Evolutionary conservation across 2,888 invertebrate species (phyloP).

Genomic region (Idaea biselata): DNA sequence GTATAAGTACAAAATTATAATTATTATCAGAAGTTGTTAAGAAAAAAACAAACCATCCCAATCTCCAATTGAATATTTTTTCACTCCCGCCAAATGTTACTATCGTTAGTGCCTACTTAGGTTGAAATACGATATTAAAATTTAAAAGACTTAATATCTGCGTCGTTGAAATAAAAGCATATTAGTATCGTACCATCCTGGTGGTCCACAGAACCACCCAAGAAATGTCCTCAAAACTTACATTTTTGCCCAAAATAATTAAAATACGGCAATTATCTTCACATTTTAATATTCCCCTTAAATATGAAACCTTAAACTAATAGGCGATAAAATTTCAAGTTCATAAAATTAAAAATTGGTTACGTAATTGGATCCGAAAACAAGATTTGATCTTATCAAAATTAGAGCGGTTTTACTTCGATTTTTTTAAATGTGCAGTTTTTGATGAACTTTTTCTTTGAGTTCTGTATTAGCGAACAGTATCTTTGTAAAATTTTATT

Average conservation of each 20-base stretch:
- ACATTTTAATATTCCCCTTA: slow-evolving; percentile 37
- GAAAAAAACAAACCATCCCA: too few species aligned
- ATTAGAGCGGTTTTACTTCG: slow-evolving; percentile 28
- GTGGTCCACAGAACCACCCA: slow-evolving; percentile 27
- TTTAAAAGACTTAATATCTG: neutral
- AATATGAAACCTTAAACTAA: slow-evolving; percentile 7
- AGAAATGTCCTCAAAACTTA: slow-evolving; percentile 11
- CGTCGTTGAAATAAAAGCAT: neutral
- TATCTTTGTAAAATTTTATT: too few species aligned
- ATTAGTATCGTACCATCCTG: neutral
- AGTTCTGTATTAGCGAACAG: too few species aligned
- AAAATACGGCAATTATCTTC: slow-evolving; percentile 42
- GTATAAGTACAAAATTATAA: too few species aligned
- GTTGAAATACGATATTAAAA: neutral
- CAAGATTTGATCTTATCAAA: slow-evolving; percentile 29
- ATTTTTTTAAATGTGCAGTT: slow-evolving; percentile 27
- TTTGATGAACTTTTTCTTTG: neutral
- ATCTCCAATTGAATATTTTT: too few species aligned
- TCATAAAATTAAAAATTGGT: slow-evolving; percentile 27
- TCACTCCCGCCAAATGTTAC: too few species aligned
- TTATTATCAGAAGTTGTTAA: too few species aligned
- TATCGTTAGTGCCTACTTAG: too few species aligned
- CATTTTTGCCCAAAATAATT: slow-evolving; percentile 32
- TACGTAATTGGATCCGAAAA: slow-evolving; percentile 24
- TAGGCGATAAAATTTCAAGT: slow-evolving; percentile 27